Base-by-base conservation (phyloP, 37 sponge, comb jelly and placozoan species). In the Hexactinellida sp. region DNA sequence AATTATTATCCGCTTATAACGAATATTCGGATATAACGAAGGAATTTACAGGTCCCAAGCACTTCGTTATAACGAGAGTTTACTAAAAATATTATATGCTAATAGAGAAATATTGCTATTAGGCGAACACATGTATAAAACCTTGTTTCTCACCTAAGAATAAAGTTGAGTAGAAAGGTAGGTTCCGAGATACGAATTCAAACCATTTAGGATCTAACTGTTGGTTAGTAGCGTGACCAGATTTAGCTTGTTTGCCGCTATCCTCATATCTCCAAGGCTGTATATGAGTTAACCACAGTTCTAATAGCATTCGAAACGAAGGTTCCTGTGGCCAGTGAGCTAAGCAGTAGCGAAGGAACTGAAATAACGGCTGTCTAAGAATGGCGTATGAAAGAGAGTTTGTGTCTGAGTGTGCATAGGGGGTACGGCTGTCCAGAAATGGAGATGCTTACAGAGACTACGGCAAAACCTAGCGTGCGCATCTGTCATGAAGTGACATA, bases 401-500 rank as follows among this genome's bases (percentile, higher is more conserved):
- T n/a, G 30, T 23, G 76, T 23, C 25, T 7, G 76, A 63, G 34
- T 63, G 30, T 10, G 76, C 19, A 16, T 47, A 9, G 28, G 76
- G 76, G 34, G 1, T 63, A 10, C 5, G 21, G 76, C 76, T n/a
- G 76, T 63, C 76, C 76, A 63, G 76, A 63, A 63, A 23, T 63
- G 76, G 34, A 63, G 76, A n/a, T 63, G 76, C 13, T 63, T 63
- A n/a, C 76, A 63, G 76, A 63, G 76, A 28, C 3, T n/a, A n/a
- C 76, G 76, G 21, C 1, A 10, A 23, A 63, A 63, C 25, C 76
- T 23, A 63, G 76, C 76, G 34, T 63, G 76, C 13, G 76, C 76
- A 3, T 63, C 76, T 63, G 76, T 63, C 76, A 63, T 63, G 76
- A 63, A 63, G 76, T 63, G 76, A n/a, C n/a, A n/a, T n/a, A n/a